Evolutionary conservation across 2,888 invertebrate species (phyloP).

Genomic region (Fragum sueziense): DNA sequence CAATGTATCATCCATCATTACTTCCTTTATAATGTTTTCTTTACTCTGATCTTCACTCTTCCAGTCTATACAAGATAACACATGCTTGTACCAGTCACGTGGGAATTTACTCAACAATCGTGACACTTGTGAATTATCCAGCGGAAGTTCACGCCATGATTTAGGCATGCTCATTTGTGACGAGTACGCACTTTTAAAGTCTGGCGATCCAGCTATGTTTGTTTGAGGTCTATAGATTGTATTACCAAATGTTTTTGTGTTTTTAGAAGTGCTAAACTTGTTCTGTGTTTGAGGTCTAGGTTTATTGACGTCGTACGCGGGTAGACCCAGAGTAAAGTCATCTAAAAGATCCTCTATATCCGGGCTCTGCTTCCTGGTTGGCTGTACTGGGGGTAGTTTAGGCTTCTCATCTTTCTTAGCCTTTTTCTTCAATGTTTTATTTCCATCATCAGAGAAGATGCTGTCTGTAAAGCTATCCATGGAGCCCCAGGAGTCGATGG

Average conservation of each 20-base stretch:
- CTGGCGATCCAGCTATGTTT: slow-evolving; percentile 75
- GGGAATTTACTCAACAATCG: slow-evolving; percentile 73
- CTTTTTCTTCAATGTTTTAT: slow-evolving; percentile 48
- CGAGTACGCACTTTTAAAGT: slow-evolving; percentile 76
- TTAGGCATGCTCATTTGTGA: slow-evolving; percentile 75
- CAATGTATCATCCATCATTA: slow-evolving; percentile 72
- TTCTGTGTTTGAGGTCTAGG: slow-evolving; percentile 49
- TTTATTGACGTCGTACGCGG: slow-evolving; percentile 73
- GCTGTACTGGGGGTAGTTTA: slow-evolving; percentile 32
- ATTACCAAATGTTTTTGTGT: slow-evolving; percentile 63
- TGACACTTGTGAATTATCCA: slow-evolving; percentile 74
- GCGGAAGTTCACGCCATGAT: slow-evolving; percentile 77
- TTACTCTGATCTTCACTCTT: slow-evolving; percentile 64
- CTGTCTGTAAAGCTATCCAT: slow-evolving; percentile 76
- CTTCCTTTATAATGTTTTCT: slow-evolving; percentile 70
- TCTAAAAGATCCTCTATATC: slow-evolving; percentile 74
- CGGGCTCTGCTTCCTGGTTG: slow-evolving; percentile 52
- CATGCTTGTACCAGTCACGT: slow-evolving; percentile 76
- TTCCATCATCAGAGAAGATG: slow-evolving; percentile 77
- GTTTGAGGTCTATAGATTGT: slow-evolving; percentile 76
- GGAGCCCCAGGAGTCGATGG: slow-evolving; percentile 69
- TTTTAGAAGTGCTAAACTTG: slow-evolving; percentile 33
- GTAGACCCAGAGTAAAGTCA: slow-evolving; percentile 77
- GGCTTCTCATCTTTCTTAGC: slow-evolving; percentile 37
- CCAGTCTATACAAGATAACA: slow-evolving; percentile 71